Evolutionary conservation across 1,140 invertebrate genomes (phyloP), one percentile per base, ranked within the genome.

Genomic region (Zaprionus ornatus): DNA sequence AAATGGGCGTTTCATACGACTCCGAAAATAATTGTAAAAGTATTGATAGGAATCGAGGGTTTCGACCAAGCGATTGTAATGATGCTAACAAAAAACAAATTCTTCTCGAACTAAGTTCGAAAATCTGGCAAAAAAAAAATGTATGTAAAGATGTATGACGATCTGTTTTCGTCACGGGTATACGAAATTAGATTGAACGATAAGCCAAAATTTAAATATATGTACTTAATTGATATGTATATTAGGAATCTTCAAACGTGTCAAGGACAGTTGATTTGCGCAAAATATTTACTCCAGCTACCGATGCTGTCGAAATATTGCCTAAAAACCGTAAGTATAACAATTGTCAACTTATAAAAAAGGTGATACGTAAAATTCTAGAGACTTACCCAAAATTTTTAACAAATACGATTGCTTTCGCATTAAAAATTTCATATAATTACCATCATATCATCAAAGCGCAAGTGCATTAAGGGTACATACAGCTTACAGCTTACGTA

Each of bases 241-340:
- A 61, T 69, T 91, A 94, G 94, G 94, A 94, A 79, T 32, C 76
- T 10, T 63, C 66, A 72, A 92, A 93, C 60, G 82, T 92, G 54
- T 88, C 91, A 35, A 94, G 94, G 79, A 94, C 94, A 67, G 95
- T 97, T 79, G 96, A 97, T 91, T 94, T 97, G 80, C 96, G 97
- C 90, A 97, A 97, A 93, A 95, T 97, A 82, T 96, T 98, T 90
- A 97, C 96, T 4, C 97, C 97, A 40, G 96, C 97, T 17, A 94
- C 95, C 12, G 96, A 97, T 94, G 94, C 95, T 64, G 95, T 95
- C 61, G 95, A 96, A 86, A 93, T 95, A 71, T 92, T 95, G 68
- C 95, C 95, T 7, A 95, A 95, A 93, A 95, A 95, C 78, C 94
- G 95, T 94, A 94, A 94, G 94, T 94, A 93, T n/a, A 45, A 6